phyloP scores from a whole-genome alignment of 2,797 vertebrate genomes.

The Rhinatrema bivittatum region DNA sequence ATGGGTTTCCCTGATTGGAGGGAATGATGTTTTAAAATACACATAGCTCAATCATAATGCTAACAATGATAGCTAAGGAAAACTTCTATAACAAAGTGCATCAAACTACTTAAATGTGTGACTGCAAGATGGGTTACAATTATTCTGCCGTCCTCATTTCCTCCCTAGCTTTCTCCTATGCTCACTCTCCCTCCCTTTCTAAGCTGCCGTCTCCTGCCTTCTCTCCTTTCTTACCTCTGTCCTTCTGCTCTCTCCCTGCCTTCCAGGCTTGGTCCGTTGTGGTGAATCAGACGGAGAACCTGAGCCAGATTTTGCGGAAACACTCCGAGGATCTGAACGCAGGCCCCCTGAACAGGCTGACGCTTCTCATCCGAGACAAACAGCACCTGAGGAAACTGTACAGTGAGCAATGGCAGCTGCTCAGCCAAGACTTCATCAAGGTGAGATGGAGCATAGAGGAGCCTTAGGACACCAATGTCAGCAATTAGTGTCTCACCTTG shows the following conservation, averaged over 20 bases:
- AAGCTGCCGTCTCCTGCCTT: background rate
- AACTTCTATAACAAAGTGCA: too few species aligned
- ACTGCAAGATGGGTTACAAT: too few species aligned
- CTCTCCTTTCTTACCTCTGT: background rate
- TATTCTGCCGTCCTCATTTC: too few species aligned
- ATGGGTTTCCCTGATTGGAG: too few species aligned
- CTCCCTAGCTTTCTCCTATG: background rate
- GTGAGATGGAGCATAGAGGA: slow-evolving; percentile 45
- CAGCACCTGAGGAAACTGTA: slow-evolving; percentile 86
- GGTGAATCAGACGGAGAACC: slow-evolving; percentile 72
- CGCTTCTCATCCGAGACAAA: slow-evolving; percentile 84
- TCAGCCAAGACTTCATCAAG: slow-evolving; percentile 81
- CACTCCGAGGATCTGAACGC: slow-evolving; percentile 76
- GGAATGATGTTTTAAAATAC: too few species aligned
- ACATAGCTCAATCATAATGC: too few species aligned
- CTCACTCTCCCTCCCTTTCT: background rate
- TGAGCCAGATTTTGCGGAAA: slow-evolving; percentile 78
- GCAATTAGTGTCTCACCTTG: background rate
- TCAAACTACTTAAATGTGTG: too few species aligned
- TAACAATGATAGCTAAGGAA: too few species aligned
- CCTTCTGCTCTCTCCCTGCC: background rate
- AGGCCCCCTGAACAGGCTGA: slow-evolving; percentile 83
- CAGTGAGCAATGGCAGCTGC: slow-evolving; percentile 77
- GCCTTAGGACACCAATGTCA: background rate
- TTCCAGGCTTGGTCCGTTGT: slow-evolving; percentile 80